Evolutionary conservation across 2,797 vertebrate genomes (phyloP), one percentile per base, ranked within the genome.

Genomic region (Eulemur rubriventer): DNA sequence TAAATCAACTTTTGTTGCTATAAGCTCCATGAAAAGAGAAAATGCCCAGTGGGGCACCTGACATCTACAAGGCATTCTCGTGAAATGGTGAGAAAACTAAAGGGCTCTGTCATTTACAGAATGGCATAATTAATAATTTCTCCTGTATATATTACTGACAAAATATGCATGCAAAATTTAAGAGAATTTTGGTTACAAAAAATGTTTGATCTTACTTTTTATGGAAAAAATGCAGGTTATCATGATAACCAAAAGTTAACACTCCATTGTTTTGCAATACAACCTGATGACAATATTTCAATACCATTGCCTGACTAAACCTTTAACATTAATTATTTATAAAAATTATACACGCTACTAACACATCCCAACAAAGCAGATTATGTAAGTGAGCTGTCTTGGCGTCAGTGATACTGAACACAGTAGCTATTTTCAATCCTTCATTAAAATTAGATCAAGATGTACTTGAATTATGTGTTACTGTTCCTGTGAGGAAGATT

Each of bases 381-480:
- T 98, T 97, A 98, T 96, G 89, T 97, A 98, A 98, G 89, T 93
- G 85, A 96, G 89, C 95, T 88, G 65, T 93, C 93, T 95, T 97
- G 96, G 96, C 80, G 17, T 92, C 94, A 79, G 93, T 85, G 81
- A 89, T 84, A 96, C 95, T 87, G 70, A 98, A 97, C 89, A 96
- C 87, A 95, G 97, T 61, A 97, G 98, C 97, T 98, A 97, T 98
- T 98, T 98, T 98, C 97, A 98, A 97, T 93, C 96, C 83, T 97
- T 98, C 97, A 98, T 97, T 98, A 98, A 98, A 98, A 94, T 98
- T 95, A 98, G 96, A 97, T 94, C 96, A 96, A 97, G 95, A 96
- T 93, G 94, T 87, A 95, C 92, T 95, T 94, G 94, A n/a, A 80
- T 80, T 95, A 75, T 61, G 83, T 63, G 94, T 91, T 95, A 75